Percentiles rank a stretch among this genome's conserved stretches.
Conservation (phyloP, 1,140 invertebrate genomes). For the Megalopta genalis region DNA sequence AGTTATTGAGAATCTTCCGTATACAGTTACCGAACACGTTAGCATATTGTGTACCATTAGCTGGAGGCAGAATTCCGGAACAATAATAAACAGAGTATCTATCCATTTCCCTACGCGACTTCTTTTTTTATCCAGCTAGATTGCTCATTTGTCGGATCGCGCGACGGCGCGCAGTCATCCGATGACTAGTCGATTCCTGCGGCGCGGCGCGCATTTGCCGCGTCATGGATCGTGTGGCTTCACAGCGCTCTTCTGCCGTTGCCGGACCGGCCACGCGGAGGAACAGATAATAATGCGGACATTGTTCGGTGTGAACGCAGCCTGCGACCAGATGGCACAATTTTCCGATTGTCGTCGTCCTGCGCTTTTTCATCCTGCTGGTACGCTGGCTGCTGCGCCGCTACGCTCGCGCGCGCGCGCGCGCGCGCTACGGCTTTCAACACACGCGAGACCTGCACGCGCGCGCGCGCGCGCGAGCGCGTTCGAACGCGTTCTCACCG, state of each 20-base stretch:
- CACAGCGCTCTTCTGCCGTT: constrained; percentile 51
- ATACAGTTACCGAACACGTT: too few relatives aligned
- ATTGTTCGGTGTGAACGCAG: constrained; percentile 64
- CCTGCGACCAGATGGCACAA: constrained; percentile 65
- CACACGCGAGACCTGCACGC: constrained; percentile 30
- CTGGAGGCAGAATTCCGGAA: neutral
- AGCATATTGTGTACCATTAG: too few relatives aligned
- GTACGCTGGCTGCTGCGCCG: too few relatives aligned
- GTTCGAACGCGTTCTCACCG: neutral
- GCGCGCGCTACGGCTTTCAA: constrained; percentile 44
- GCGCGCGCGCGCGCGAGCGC: too few relatives aligned
- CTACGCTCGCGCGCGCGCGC: too few relatives aligned
- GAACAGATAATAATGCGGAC: constrained; percentile 62
- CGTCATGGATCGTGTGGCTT: too few relatives aligned
- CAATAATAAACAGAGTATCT: neutral
- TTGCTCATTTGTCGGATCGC: neutral
- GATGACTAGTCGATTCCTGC: constrained; percentile 56
- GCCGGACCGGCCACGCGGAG: too few relatives aligned
- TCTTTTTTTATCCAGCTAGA: neutral
- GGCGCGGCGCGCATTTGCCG: constrained; percentile 49
- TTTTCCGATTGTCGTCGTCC: constrained; percentile 61
- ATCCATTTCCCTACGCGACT: neutral
- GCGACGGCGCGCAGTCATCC: constrained; percentile 28
- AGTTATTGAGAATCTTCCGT: too few relatives aligned
- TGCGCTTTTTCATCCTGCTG: constrained; percentile 48